Conservation (phyloP, 2,113 vertebrate species). For the Burhinus bistriatus region DNA sequence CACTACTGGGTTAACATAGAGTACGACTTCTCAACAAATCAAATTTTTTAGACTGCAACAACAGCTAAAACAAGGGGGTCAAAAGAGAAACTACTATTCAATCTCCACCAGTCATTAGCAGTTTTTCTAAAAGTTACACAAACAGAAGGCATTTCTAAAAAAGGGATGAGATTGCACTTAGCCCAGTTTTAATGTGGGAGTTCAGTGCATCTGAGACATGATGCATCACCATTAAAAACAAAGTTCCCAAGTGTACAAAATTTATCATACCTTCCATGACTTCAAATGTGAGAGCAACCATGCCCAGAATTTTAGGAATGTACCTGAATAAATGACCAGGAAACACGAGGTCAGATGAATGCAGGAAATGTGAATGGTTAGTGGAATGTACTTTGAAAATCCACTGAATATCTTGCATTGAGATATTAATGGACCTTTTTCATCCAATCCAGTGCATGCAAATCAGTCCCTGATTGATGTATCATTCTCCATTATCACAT, state of each 20-base stretch:
- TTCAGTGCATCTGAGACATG: neutral
- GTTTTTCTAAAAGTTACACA: neutral
- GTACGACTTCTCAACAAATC: neutral
- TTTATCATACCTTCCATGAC: neutral
- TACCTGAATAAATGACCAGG: neutral
- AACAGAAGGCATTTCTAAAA: neutral
- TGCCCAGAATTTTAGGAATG: neutral
- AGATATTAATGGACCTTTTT: neutral
- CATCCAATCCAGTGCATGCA: neutral
- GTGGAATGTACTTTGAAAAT: neutral
- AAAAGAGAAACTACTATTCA: neutral
- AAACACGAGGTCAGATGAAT: neutral
- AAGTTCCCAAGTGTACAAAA: neutral
- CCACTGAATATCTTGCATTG: neutral
- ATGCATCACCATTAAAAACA: neutral
- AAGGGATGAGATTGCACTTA: neutral
- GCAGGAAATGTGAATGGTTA: neutral
- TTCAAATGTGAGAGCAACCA: neutral
- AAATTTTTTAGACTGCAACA: neutral
- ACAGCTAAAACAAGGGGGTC: neutral
- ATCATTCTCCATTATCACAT: neutral
- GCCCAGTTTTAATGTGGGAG: neutral
- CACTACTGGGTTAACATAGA: neutral
- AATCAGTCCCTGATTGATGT: neutral
- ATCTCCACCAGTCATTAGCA: neutral